Evolutionary conservation across 1,140 invertebrate genomes (phyloP).

Genomic region (Drosophila sulfurigaster): DNA sequence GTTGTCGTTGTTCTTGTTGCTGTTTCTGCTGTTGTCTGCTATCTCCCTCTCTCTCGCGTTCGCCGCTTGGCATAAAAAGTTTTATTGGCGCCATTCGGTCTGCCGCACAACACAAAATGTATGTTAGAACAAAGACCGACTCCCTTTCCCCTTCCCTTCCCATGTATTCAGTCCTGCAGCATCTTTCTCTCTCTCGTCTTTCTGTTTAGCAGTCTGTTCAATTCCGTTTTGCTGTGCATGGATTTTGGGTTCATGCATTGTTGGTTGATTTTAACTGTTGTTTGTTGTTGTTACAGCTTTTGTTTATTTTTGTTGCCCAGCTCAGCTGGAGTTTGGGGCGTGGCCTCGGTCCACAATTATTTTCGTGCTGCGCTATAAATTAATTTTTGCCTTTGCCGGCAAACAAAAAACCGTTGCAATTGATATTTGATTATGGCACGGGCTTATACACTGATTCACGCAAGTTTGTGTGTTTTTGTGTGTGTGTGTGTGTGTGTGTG

Average conservation of each 20-base stretch:
- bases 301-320: constrained; percentile 7
- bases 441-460: background rate
- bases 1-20: background rate
- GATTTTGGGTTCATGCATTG: constrained; percentile 28
- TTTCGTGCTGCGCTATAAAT: constrained; percentile 33
- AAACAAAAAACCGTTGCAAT: constrained; percentile 44
- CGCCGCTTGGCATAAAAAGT: constrained; percentile 54
- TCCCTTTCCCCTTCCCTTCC: constrained; percentile 1
- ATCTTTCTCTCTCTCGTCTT: background rate
- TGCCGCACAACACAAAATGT: constrained; percentile 59
- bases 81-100: constrained; percentile 79
- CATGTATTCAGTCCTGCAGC: background rate
- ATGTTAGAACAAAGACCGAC: constrained; percentile 23
- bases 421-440: constrained; percentile 70
- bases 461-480: background rate
- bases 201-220: constrained; percentile 11
- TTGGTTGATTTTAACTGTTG: constrained; percentile 18
- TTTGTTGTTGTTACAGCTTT: background rate
- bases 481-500: constrained; percentile 23
- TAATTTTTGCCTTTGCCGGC: constrained; percentile 10
- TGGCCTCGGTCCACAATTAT: constrained; percentile 51
- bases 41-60: constrained; percentile 7
- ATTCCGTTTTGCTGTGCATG: constrained; percentile 31
- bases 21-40: background rate
- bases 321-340: constrained; percentile 22